Evolutionary conservation across 2,888 invertebrate genomes (phyloP), one percentile per base, ranked within the genome.

Genomic region (Malthinus seriepunctatus): DNA sequence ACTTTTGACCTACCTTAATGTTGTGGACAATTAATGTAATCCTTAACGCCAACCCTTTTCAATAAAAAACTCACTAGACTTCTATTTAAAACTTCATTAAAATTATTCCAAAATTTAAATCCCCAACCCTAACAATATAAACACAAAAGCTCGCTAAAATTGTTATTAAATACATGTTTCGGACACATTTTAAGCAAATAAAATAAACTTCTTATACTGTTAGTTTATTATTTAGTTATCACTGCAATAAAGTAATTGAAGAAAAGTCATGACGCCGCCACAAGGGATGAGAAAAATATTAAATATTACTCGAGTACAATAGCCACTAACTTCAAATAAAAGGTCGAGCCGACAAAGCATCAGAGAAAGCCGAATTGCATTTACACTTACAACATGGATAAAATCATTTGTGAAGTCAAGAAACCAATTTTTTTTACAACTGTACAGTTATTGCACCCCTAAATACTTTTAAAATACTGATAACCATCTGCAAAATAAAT

Each of bases 1-100:
- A 66, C 58, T 60, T 48, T 35, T 51, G 62, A 61, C 60, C 60
- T 61, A 56, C 60, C 60, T 52, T 61, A 56, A 61, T 60, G 54
- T 60, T 56, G 60, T 61, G 56, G 56, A 61, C 60, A 61, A 56
- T 56, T 52, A 32, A 51, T 53, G 47, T 56, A 61, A 61, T 50
- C 60, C 60, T 61, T 52, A 35, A 42, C 37, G 46, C 45, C 42
- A 50, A 51, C 60, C 56, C 59, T 56, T 60, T 56, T 60, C 51
- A 46, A 51, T 48, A 50, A 35, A 51, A 15, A 42, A 42, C 39
- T 42, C 5, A n/a, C 39, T 23, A 42, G 15, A 42, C 39, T 42
- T 15, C 23, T 37, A 37, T 37, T 37, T 37, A 23, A 23, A 23
- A 8, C 37, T 37, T 12, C 37, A 37, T 42, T n/a, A 42, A 9